Evolutionary conservation across 2,113 vertebrate species (phyloP).

Genomic region (Pteruthius melanotis): DNA sequence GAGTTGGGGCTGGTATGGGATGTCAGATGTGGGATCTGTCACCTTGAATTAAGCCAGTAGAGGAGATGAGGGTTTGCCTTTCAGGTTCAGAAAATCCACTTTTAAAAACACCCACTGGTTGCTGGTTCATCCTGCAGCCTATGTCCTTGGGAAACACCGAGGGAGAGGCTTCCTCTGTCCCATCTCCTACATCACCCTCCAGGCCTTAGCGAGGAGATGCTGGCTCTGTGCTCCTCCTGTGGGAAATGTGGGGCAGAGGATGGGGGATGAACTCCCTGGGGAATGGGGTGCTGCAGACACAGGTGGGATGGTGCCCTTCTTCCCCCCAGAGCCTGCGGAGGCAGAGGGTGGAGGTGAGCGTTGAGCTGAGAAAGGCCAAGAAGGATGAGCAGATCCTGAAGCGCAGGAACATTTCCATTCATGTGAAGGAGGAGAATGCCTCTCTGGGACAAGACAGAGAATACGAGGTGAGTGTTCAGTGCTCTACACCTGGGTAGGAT

Average conservation of each 20-base stretch:
- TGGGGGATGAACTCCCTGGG: background rate
- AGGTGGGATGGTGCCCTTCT: fast-evolving
- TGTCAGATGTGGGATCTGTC: background rate
- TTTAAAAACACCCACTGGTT: too few relatives aligned
- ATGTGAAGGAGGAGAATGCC: background rate
- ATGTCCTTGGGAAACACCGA: fast-evolving
- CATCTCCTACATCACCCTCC: background rate
- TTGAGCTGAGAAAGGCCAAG: conserved; percentile 84
- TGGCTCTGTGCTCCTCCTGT: fast-evolving
- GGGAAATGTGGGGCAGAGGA: background rate
- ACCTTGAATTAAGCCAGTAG: background rate
- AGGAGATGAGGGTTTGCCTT: background rate
- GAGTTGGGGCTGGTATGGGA: background rate
- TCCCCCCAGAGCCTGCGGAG: conserved; percentile 75
- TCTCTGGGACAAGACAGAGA: conserved; percentile 20
- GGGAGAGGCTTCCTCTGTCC: background rate
- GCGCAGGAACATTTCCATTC: conserved; percentile 75
- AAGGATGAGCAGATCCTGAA: conserved; percentile 86
- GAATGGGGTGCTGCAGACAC: background rate
- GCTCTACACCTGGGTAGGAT: background rate
- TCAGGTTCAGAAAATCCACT: background rate
- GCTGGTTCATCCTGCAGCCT: background rate
- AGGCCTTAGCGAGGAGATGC: background rate
- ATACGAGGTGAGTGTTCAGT: background rate
- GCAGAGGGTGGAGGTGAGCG: conserved; percentile 70